phyloP scores from a whole-genome alignment of 2,113 vertebrate genomes.

The Xiphorhynchus elegans region DNA sequence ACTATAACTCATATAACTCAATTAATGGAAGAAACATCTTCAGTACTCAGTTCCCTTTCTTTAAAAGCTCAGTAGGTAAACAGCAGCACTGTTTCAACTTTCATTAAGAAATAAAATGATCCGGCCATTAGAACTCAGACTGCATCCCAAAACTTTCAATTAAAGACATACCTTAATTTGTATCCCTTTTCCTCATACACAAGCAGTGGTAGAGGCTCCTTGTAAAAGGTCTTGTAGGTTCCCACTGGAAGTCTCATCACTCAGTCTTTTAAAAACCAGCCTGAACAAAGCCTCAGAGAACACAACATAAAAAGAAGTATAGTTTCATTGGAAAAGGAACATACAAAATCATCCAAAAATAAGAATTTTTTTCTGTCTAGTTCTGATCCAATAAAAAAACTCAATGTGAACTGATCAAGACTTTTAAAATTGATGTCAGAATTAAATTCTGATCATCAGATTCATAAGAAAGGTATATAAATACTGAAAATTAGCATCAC shows the following conservation, averaged over 20 bases:
- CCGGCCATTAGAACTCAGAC: not conserved
- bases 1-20: not conserved
- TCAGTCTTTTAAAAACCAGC: not conserved
- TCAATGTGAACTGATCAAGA: not conserved
- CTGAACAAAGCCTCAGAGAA: not conserved
- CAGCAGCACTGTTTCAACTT: not conserved
- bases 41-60: not conserved
- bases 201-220: not conserved
- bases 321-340: not conserved
- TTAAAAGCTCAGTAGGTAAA: not conserved
- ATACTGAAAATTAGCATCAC: not conserved
- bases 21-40: slow-evolving; percentile 23
- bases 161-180: not conserved
- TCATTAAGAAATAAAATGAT: not conserved
- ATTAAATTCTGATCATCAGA: not conserved
- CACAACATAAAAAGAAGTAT: not conserved
- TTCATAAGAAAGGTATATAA: not conserved
- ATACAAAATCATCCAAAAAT: not conserved
- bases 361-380: not conserved
- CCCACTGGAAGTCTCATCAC: not conserved
- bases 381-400: not conserved
- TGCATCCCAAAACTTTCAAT: not conserved
- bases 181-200: not conserved
- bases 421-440: not conserved
- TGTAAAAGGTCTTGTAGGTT: not conserved